Conservation (phyloP, 2,888 invertebrate genomes). For the Hemaris fuciformis region DNA sequence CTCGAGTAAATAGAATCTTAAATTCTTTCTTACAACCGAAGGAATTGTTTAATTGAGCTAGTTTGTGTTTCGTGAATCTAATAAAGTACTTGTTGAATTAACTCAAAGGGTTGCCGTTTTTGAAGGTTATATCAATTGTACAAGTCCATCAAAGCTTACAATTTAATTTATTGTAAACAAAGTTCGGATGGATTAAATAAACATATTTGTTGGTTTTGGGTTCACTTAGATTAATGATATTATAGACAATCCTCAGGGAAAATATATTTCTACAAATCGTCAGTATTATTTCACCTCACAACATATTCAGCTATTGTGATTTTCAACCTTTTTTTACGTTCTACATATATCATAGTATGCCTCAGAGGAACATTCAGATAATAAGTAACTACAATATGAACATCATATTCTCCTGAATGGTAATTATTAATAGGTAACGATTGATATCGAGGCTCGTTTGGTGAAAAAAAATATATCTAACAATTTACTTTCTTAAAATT, state of each 20-base stretch:
- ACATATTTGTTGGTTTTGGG: background rate
- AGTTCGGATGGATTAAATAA: background rate
- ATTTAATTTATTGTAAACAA: background rate
- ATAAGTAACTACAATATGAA: too few species aligned
- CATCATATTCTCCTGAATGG: too few species aligned
- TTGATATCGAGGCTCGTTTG: too few species aligned
- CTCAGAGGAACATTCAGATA: too few species aligned
- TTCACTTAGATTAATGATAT: background rate
- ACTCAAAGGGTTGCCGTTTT: background rate
- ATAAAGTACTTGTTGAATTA: background rate
- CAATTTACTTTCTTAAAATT: too few species aligned
- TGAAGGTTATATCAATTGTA: background rate
- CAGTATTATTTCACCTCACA: too few species aligned
- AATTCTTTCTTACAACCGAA: background rate
- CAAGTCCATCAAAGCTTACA: background rate
- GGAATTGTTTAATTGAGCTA: background rate
- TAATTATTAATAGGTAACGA: too few species aligned
- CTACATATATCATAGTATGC: too few species aligned
- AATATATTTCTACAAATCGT: too few species aligned
- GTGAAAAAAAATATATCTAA: too few species aligned
- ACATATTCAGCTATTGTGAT: too few species aligned
- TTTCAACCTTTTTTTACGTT: too few species aligned
- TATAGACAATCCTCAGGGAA: background rate
- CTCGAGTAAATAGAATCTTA: background rate
- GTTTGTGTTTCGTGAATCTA: background rate